Conservation (phyloP, 2,797 vertebrate species). For the Poecilia gillii region DNA sequence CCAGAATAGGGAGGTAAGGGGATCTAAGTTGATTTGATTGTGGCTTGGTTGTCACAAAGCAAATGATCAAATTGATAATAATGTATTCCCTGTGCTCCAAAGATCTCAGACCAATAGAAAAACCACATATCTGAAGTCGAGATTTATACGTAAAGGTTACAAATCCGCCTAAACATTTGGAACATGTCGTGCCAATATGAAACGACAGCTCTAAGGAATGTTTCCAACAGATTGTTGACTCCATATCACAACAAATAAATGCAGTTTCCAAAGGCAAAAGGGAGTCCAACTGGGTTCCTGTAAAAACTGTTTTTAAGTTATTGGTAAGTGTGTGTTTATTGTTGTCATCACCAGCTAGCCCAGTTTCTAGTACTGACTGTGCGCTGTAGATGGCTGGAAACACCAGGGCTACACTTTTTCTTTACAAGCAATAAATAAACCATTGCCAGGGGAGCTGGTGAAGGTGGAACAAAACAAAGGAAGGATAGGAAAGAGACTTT, state of each 20-base stretch:
- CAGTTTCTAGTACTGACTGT: slow-evolving; percentile 18
- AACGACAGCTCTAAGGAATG: not conserved
- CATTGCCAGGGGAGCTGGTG: slow-evolving; percentile 34
- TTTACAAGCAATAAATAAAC: slow-evolving; percentile 62
- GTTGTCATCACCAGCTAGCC: slow-evolving; percentile 14
- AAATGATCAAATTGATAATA: not conserved
- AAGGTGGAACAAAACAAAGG: slow-evolving; percentile 4
- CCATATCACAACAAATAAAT: not conserved
- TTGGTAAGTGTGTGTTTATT: not conserved
- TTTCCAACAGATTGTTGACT: not conserved
- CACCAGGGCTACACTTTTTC: slow-evolving; percentile 52
- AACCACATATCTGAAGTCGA: too few relatives aligned
- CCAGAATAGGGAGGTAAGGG: not conserved
- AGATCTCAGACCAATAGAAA: not conserved
- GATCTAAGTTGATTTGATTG: not conserved
- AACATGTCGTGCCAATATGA: not conserved
- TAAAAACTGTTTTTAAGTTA: not conserved
- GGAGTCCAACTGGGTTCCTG: not conserved
- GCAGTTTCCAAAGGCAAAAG: not conserved
- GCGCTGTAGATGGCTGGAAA: slow-evolving; percentile 29
- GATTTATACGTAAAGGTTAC: not conserved
- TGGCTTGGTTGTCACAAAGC: not conserved
- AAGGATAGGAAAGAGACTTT: slow-evolving; percentile 1
- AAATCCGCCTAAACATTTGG: not conserved
- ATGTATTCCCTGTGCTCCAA: not conserved